These are phyloP conservation scores for Uloborus diversus DNA, from an alignment of 1,140 invertebrate genomes.

Conservation along the genomic window DNA sequence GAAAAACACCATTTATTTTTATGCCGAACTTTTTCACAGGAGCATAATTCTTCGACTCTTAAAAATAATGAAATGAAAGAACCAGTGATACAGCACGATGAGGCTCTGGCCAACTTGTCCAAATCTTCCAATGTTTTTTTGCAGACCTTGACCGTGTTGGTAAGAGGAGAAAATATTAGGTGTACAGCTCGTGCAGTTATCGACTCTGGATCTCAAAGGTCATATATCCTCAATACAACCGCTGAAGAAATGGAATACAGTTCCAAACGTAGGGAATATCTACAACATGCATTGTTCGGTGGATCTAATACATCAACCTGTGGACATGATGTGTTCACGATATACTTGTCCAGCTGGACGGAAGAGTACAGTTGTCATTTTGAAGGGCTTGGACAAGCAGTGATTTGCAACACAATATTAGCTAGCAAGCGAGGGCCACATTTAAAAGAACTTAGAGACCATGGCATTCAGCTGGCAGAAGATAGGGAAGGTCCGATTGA, in stretches of 20 bases:
- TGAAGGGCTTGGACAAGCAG: neutral
- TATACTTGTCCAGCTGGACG: neutral
- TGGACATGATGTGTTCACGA: neutral
- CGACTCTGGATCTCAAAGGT: neutral
- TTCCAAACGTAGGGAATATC: neutral
- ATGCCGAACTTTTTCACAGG: neutral
- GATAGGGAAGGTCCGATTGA: no score
- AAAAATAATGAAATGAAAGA: neutral
- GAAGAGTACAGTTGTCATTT: neutral
- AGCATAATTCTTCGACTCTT: neutral
- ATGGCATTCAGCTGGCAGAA: no score
- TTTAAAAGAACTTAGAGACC: no score
- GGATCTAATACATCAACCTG: neutral
- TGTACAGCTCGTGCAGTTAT: neutral
- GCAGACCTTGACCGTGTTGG: constrained; percentile 2
- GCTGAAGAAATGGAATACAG: neutral
- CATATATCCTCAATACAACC: neutral
- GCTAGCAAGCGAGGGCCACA: no score
- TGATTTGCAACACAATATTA: neutral
- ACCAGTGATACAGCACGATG: neutral
- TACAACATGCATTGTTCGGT: neutral
- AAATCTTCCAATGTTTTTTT: constrained; percentile 2
- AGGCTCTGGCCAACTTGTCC: neutral
- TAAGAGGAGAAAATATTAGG: neutral
- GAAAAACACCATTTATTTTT: constrained; percentile 7